phyloP scores from a whole-genome alignment of 2,113 vertebrate genomes.

The Talpa occidentalis region DNA sequence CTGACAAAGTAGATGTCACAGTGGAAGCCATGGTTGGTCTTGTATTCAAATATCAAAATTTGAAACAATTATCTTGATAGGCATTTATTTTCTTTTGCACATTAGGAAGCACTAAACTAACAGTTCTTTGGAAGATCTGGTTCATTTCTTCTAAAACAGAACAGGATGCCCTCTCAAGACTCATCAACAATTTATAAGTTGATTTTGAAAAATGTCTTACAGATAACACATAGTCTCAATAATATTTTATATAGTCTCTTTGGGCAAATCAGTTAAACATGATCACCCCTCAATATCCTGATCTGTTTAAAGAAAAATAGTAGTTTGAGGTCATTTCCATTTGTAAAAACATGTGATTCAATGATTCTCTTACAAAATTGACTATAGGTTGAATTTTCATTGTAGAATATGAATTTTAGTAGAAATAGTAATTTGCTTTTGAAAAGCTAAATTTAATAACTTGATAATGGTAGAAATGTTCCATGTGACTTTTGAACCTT shows the following conservation, averaged over 20 bases:
- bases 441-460: background rate
- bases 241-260: background rate
- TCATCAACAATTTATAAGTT: background rate
- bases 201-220: background rate
- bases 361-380: background rate
- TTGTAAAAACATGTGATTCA: background rate
- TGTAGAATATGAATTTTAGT: background rate
- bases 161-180: background rate
- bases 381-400: background rate
- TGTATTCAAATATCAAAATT: background rate
- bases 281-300: background rate
- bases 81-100: background rate
- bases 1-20: background rate
- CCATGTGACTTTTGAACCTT: background rate
- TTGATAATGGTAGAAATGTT: background rate
- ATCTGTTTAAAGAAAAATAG: background rate
- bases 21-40: background rate
- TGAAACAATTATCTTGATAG: background rate
- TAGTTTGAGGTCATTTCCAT: background rate
- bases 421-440: constrained; percentile 29
- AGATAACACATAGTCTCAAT: background rate
- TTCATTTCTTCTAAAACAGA: background rate
- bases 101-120: background rate
- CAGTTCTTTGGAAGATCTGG: background rate
- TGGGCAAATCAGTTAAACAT: background rate